phyloP scores from a whole-genome alignment of 2,797 vertebrate species.

The Limnodromus scolopaceus region DNA sequence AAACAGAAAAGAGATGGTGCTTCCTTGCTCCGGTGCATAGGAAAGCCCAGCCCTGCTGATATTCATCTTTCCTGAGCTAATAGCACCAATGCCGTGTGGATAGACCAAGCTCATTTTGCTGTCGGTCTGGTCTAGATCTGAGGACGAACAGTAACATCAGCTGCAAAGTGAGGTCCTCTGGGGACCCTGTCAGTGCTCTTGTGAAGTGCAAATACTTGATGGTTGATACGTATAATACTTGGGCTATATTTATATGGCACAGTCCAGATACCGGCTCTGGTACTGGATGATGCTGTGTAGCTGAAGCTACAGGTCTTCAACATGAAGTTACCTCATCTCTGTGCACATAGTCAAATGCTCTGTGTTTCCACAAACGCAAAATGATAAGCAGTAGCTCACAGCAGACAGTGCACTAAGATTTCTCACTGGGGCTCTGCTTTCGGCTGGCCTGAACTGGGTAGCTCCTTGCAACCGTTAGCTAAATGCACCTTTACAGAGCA shows the following conservation, averaged over 20 bases:
- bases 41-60: no score
- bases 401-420: not conserved
- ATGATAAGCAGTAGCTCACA: not conserved
- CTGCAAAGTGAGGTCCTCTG: not conserved
- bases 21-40: not conserved
- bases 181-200: not conserved
- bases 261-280: not conserved
- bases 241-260: not conserved
- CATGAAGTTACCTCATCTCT: not conserved
- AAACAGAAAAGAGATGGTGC: not conserved
- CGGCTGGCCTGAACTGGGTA: not conserved
- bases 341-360: rapidly evolving
- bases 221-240: rapidly evolving
- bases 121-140: not conserved
- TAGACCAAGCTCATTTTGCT: not conserved
- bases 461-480: not conserved
- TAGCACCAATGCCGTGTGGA: no score
- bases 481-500: not conserved
- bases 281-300: not conserved
- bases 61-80: not conserved
- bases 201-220: not conserved
- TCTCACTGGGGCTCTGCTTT: not conserved
- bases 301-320: not conserved
- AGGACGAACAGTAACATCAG: not conserved
- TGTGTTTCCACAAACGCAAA: not conserved